Base-by-base conservation (phyloP, 1,140 invertebrate species). In the Temnothorax curvispinosus region DNA sequence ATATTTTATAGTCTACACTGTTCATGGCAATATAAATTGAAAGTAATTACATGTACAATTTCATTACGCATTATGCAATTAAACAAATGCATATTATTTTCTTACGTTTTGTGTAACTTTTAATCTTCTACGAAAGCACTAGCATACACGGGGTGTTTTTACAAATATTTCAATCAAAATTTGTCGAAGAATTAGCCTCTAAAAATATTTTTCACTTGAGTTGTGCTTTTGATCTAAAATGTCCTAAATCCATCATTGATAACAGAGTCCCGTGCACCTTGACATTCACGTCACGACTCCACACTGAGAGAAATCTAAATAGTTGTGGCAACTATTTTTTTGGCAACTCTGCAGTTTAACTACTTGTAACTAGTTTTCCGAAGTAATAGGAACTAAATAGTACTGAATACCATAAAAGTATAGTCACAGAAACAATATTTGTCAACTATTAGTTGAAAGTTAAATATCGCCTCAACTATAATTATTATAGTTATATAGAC, bases 201-300 rank as follows among this genome's bases (percentile, higher is more conserved):
- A 38, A 69, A 47, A 41, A 32, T 44, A 56, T 62, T 47, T 62
- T 60, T 62, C 13, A 1, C 6, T 60, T 35, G 21, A 74, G 3
- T 81, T 32, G 58, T 38, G 35, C n/a, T 27, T 50, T 60, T 44
- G 27, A 65, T 18, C 2, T 32, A 6, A 74, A 75, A 47, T 9
- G 8, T 71, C 1, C 41, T 38, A 74, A 47, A 82, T 74, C 11
- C 13, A 32, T 62, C 69, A 62, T n/a, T 60, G 41, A 84, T 62
- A 50, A 47, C 18, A 41, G 3, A 3, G 2, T 47, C 8, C 27
- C 52, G 11, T 56, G 6, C 27, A 27, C 5, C 32, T 69, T 38
- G 47, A 21, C 21, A 18, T n/a, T 62, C 35, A 47, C 38, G 47
- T 69, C 47, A 38, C 56, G 54, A 38, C 44, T 38, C 50, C 15